Evolutionary conservation across 2,797 vertebrate genomes (phyloP).

Genomic region (Glyptemys insculpta): DNA sequence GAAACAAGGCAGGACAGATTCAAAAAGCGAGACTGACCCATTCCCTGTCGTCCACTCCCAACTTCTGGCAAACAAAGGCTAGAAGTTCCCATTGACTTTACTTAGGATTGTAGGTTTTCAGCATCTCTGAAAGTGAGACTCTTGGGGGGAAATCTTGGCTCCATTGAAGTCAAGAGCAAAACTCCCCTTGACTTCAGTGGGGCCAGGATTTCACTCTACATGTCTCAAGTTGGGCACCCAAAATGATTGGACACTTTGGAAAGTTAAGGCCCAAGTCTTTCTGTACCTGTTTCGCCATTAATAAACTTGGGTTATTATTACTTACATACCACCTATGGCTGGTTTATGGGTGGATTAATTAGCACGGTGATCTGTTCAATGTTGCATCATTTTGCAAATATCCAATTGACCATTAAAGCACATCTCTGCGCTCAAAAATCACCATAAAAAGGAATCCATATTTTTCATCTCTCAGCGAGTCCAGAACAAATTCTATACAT

Average conservation of each 20-base stretch:
- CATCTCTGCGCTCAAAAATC: neutral
- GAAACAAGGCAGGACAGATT: neutral
- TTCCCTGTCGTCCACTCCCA: too few species aligned
- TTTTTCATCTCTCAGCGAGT: neutral
- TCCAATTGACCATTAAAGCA: neutral
- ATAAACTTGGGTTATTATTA: neutral
- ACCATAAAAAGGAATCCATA: neutral
- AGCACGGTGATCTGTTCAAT: neutral
- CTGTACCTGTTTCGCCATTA: neutral
- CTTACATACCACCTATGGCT: neutral
- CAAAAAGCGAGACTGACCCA: neutral
- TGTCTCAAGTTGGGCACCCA: neutral
- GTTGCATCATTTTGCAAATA: neutral
- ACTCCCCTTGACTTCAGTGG: neutral
- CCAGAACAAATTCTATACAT: neutral
- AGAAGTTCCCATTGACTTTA: neutral
- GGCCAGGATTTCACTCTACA: neutral
- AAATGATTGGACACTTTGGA: neutral
- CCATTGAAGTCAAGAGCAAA: neutral
- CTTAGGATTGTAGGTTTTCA: neutral
- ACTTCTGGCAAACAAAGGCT: neutral
- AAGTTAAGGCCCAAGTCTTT: neutral
- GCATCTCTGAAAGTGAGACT: neutral
- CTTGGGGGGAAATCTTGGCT: neutral
- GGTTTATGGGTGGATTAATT: neutral